Evolutionary conservation across 1,140 invertebrate species (phyloP).

Genomic region (Drosophila pectinifera): DNA sequence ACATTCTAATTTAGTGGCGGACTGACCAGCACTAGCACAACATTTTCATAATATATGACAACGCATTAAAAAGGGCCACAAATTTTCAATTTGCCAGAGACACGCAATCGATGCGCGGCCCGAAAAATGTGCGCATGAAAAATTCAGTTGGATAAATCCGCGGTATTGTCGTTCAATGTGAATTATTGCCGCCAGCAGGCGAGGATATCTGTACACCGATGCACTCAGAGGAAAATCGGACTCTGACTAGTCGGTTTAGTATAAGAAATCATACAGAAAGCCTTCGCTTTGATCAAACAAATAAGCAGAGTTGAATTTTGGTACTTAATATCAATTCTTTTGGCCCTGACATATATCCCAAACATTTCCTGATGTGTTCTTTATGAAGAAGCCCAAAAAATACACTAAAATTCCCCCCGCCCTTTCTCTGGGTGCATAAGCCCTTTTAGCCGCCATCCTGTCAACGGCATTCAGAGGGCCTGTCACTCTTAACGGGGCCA

Average conservation of each 20-base stretch:
- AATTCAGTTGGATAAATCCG: conserved; percentile 52
- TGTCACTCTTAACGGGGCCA: conserved; percentile 23
- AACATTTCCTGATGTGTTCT: too few species aligned
- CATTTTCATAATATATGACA: conserved; percentile 52
- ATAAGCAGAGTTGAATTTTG: too few species aligned
- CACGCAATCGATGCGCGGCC: conserved; percentile 34
- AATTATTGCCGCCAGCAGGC: conserved; percentile 21
- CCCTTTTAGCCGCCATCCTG: conserved; percentile 21
- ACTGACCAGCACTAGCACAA: conserved; percentile 13
- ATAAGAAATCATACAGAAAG: not conserved
- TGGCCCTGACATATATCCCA: not conserved
- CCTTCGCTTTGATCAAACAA: too few species aligned
- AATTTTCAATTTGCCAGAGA: conserved; percentile 42
- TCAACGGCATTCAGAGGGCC: conserved; percentile 32
- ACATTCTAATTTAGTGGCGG: conserved; percentile 40
- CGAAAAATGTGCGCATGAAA: conserved; percentile 44
- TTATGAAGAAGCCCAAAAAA: not conserved
- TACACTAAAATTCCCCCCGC: too few species aligned
- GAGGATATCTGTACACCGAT: conserved; percentile 10
- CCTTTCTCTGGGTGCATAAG: conserved; percentile 19
- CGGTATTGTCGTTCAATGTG: conserved; percentile 34
- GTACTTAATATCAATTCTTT: too few species aligned
- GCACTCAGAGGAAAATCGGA: conserved; percentile 11
- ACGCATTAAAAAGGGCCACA: conserved; percentile 42
- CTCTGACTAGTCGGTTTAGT: too few species aligned